Evolutionary conservation across 2,797 vertebrate species (phyloP).

Genomic region (Setipinna tenuifilis): DNA sequence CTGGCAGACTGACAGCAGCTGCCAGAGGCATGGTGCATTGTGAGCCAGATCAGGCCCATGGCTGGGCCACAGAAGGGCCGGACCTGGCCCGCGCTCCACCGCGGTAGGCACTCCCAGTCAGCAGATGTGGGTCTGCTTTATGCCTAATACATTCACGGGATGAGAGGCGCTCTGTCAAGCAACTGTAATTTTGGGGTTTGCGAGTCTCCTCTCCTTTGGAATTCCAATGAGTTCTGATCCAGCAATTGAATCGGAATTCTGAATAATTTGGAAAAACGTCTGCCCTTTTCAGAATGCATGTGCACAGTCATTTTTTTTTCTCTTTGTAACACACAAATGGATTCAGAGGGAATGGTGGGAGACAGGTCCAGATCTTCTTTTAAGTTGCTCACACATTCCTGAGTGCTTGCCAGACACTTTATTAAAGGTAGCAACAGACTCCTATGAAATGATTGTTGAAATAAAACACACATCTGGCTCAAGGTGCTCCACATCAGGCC

Average conservation of each 20-base stretch:
- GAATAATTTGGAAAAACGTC: not conserved
- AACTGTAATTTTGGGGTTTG: slow-evolving; percentile 17
- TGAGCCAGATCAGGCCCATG: too few relatives aligned
- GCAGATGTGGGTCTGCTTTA: not conserved
- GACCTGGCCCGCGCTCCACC: not conserved
- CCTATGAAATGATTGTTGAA: slow-evolving; percentile 69
- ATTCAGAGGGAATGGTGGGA: not conserved
- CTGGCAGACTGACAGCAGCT: not conserved
- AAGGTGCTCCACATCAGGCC: not conserved
- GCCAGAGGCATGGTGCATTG: not conserved
- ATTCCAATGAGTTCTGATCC: slow-evolving; percentile 23
- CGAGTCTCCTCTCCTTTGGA: not conserved
- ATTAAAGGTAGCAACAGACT: slow-evolving; percentile 63
- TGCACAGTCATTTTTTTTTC: not conserved
- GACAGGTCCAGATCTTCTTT: slow-evolving; percentile 52
- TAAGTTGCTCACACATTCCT: slow-evolving; percentile 66
- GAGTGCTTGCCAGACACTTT: slow-evolving; percentile 61
- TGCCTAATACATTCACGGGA: slow-evolving; percentile 5
- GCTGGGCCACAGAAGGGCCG: not conserved
- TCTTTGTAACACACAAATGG: not conserved
- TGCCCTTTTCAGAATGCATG: slow-evolving; percentile 15
- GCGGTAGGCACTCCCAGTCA: not conserved
- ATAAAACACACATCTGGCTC: slow-evolving; percentile 59
- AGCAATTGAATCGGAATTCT: slow-evolving; percentile 20
- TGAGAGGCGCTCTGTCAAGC: not conserved